Conservation (phyloP, 2,888 invertebrate species). For the Uloborus plumipes region DNA sequence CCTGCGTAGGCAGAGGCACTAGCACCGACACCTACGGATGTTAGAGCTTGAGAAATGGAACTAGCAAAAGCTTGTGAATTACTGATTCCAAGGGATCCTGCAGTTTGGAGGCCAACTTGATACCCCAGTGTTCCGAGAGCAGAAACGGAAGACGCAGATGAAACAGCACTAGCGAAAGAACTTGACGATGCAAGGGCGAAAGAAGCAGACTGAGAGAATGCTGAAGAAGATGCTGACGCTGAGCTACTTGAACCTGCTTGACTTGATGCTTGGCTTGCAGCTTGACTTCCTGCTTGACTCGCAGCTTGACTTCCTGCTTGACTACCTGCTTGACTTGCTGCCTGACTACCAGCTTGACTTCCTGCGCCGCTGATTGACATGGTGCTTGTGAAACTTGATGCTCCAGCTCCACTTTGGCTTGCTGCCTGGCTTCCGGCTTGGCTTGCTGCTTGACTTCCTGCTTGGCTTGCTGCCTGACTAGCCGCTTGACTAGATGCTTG, state of each 20-base stretch:
- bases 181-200: conserved; percentile 3
- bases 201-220: neutral
- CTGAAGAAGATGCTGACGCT: neutral
- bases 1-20: neutral
- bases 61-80: conserved; percentile 9
- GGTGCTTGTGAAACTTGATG: too few species aligned
- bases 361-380: too few species aligned
- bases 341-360: too few species aligned
- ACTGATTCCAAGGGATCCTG: neutral
- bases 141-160: conserved; percentile 17
- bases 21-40: neutral
- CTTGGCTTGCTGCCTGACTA: neutral
- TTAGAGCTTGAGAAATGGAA: neutral
- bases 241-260: neutral
- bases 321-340: neutral
- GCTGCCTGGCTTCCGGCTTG: neutral
- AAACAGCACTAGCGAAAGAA: conserved; percentile 10
- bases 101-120: neutral
- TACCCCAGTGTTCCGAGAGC: conserved; percentile 5
- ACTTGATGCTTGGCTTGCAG: conserved; percentile 2
- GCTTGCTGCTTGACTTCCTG: neutral
- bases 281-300: neutral
- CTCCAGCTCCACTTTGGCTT: neutral
- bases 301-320: neutral
- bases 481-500: neutral